These are phyloP conservation scores for Temnopleurus reevesii DNA, from an alignment of 53 echinoderm and acorn worm genomes.

Conservation along the genomic window DNA sequence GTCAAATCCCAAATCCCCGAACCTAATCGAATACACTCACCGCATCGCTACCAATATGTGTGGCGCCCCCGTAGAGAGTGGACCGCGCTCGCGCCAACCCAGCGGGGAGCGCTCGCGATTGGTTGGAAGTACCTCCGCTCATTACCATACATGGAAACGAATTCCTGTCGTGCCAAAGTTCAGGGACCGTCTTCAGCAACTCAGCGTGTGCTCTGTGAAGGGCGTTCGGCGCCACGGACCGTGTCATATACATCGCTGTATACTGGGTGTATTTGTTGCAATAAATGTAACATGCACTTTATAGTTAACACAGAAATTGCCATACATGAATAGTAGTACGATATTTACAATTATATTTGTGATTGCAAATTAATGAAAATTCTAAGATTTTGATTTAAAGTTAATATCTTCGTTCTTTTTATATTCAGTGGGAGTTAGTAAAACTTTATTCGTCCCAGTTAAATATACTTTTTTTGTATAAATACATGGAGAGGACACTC, in stretches of 20 bases:
- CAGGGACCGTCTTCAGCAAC: constrained; percentile 37
- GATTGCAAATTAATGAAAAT: not conserved
- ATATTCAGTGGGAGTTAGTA: too few species aligned
- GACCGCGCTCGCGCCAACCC: not conserved
- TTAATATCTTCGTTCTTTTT: too few species aligned
- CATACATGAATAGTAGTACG: not conserved
- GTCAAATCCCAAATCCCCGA: not conserved
- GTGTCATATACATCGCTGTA: not conserved
- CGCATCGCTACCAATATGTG: not conserved
- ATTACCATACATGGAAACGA: constrained; percentile 59
- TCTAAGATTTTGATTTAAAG: not conserved
- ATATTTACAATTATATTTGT: not conserved
- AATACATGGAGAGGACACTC: too few species aligned
- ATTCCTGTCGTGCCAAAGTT: constrained; percentile 42
- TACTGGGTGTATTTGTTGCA: not conserved
- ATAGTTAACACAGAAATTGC: not conserved
- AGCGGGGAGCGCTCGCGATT: constrained; percentile 20
- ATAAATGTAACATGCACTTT: not conserved
- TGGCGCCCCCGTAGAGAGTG: not conserved
- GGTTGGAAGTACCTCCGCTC: constrained; percentile 47
- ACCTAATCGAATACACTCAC: not conserved
- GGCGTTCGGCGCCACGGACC: not conserved
- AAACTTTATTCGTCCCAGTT: too few species aligned
- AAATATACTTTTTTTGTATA: too few species aligned
- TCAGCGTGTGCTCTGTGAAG: not conserved